These are phyloP conservation scores for Latrodectus elegans DNA, from an alignment of 2,888 invertebrate species.

Conservation along the genomic window DNA sequence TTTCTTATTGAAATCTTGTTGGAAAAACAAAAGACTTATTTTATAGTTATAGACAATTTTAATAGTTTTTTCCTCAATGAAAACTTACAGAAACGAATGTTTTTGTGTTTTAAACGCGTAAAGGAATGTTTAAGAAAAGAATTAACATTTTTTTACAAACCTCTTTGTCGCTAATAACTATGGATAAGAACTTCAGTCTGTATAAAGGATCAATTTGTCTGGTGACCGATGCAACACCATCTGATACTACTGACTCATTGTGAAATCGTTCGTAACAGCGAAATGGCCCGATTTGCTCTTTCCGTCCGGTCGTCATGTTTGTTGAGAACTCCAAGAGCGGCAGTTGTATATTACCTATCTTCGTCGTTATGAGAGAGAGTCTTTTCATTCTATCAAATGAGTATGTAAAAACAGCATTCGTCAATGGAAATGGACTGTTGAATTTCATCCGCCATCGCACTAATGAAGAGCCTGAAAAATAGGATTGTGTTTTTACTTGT, in stretches of 20 bases:
- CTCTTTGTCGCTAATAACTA: constrained; percentile 85
- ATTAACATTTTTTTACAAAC: constrained; percentile 73
- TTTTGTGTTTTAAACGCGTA: no score
- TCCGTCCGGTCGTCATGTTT: constrained; percentile 89
- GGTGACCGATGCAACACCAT: constrained; percentile 91
- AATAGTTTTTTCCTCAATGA: no score
- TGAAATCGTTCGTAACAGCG: constrained; percentile 67
- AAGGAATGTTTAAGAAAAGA: no score
- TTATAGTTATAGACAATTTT: no score
- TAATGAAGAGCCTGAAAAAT: constrained; percentile 79
- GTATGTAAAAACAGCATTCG: constrained; percentile 92
- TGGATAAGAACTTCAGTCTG: constrained; percentile 86
- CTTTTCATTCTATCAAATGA: constrained; percentile 95
- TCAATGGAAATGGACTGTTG: constrained; percentile 90
- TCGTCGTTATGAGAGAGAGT: constrained; percentile 88
- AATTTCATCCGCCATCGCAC: constrained; percentile 73
- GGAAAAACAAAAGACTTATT: no score
- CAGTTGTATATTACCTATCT: constrained; percentile 89
- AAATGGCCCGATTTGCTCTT: constrained; percentile 78
- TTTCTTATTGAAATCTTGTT: no score
- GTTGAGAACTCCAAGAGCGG: constrained; percentile 88
- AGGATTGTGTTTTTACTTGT: background rate
- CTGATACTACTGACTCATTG: constrained; percentile 88
- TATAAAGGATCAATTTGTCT: constrained; percentile 70
- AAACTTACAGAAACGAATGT: no score